These are phyloP conservation scores for Leptosomus discolor DNA, from an alignment of 2,113 vertebrate genomes.

Conservation along the genomic window DNA sequence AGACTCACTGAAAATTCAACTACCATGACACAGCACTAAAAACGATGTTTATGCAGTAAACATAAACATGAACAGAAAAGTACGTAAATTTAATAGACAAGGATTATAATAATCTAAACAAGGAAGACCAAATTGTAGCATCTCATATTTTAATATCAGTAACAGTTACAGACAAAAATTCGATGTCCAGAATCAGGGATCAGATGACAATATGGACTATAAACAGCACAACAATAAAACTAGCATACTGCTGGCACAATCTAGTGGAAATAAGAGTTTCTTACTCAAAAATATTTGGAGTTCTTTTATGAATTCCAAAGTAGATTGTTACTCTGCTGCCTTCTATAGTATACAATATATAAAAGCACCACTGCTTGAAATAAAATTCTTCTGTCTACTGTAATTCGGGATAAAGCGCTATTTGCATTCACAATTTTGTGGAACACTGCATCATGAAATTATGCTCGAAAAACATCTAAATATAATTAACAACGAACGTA, in stretches of 20 bases:
- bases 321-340: not conserved
- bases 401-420: not conserved
- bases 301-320: not conserved
- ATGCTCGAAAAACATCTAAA: not conserved
- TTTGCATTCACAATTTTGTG: not conserved
- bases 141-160: not conserved
- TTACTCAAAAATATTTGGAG: not conserved
- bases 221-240: not conserved
- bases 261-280: not conserved
- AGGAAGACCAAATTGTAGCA: not conserved
- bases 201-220: not conserved
- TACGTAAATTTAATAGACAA: not conserved
- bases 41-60: not conserved
- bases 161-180: not conserved
- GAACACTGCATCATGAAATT: not conserved
- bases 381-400: not conserved
- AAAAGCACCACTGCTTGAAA: not conserved
- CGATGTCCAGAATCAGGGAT: not conserved
- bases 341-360: not conserved
- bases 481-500: not conserved
- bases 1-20: not conserved
- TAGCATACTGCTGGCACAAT: not conserved
- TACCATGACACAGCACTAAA: not conserved
- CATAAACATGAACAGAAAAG: not conserved
- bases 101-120: not conserved